These are phyloP conservation scores for Mormyrus proboscirostris DNA, from an alignment of 2,797 vertebrate species.

Conservation along the genomic window DNA sequence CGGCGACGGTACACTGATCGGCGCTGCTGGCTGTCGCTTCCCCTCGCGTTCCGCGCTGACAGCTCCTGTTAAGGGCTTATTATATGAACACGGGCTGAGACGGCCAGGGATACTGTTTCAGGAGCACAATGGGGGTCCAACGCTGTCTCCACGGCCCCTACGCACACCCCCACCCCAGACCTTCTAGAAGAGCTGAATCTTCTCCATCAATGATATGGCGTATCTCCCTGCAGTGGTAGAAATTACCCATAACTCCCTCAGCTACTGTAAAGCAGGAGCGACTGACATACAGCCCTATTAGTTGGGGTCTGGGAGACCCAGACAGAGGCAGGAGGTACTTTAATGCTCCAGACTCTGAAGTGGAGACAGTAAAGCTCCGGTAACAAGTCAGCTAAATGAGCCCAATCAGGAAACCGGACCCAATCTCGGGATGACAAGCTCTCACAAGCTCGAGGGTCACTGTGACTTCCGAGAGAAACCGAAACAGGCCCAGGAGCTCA, in stretches of 20 bases:
- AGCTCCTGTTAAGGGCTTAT: constrained; percentile 72
- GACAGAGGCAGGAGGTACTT: neutral
- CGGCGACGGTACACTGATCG: constrained; percentile 57
- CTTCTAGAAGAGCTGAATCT: neutral
- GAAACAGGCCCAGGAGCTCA: neutral
- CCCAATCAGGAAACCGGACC: neutral
- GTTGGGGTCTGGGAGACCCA: neutral
- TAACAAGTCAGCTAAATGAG: neutral
- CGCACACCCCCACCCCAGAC: constrained; percentile 24
- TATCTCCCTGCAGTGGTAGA: neutral
- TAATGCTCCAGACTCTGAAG: neutral
- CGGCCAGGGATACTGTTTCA: constrained; percentile 57
- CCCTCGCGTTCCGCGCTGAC: constrained; percentile 67
- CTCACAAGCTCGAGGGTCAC: neutral
- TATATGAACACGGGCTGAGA: constrained; percentile 60
- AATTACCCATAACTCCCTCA: neutral
- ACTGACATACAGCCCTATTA: neutral
- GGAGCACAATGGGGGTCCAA: constrained; percentile 57
- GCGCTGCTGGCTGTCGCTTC: constrained; percentile 42
- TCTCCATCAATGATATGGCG: neutral
- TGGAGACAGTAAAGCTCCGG: neutral
- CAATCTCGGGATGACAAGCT: neutral
- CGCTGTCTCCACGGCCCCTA: constrained; percentile 35
- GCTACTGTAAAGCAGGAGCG: neutral
- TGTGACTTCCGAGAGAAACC: neutral